Conservation (phyloP, 1,140 invertebrate species). For the Platyscapa corneri region DNA sequence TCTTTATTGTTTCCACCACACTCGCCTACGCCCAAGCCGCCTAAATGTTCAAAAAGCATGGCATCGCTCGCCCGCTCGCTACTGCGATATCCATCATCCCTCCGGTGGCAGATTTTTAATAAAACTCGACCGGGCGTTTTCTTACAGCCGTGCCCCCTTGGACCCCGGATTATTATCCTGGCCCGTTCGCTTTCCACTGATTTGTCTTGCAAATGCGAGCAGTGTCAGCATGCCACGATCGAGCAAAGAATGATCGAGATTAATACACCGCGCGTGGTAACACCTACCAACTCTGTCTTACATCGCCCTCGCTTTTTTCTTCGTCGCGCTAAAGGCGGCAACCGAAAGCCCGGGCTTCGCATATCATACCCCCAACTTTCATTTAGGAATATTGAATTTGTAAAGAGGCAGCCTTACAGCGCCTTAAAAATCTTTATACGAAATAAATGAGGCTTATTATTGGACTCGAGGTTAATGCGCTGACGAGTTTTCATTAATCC, state of each 20-base stretch:
- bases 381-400: neutral
- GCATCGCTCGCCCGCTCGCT: neutral
- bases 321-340: too few species aligned
- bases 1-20: constrained; percentile 42
- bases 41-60: neutral
- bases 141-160: constrained; percentile 26
- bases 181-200: constrained; percentile 52
- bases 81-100: constrained; percentile 60
- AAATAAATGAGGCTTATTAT: neutral
- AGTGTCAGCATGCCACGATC: constrained; percentile 18
- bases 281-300: neutral
- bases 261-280: neutral
- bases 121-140: constrained; percentile 58
- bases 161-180: constrained; percentile 32
- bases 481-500: too few species aligned
- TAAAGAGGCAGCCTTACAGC: neutral
- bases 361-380: neutral
- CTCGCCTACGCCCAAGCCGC: neutral
- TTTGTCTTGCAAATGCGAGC: constrained; percentile 49
- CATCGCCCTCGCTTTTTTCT: neutral
- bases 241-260: constrained; percentile 39
- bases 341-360: neutral
- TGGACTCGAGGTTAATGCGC: neutral
- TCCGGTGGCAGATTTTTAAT: constrained; percentile 64
- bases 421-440: neutral